Percentiles rank a stretch among this genome's conserved stretches.
phyloP scores from a whole-genome alignment of 2,888 invertebrate genomes.

The Timema podura region DNA sequence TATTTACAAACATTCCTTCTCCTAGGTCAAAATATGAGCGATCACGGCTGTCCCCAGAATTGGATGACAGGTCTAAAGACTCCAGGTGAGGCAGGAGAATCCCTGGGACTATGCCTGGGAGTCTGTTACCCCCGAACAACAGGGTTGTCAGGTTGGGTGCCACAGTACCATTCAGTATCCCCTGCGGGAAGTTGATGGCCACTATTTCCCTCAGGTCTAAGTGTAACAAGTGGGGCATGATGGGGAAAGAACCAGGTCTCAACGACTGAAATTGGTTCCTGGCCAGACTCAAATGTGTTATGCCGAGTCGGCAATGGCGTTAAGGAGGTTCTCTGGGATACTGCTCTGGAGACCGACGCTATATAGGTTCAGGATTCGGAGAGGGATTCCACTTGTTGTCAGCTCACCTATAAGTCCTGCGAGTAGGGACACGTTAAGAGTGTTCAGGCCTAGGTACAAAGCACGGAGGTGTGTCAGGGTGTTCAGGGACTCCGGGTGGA shows the following conservation, averaged over 20 bases:
- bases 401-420: slow-evolving; percentile 46
- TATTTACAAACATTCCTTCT: slow-evolving; percentile 49
- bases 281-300: slow-evolving; percentile 49
- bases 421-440: slow-evolving; percentile 47
- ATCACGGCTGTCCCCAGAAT: slow-evolving; percentile 46
- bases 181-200: slow-evolving; percentile 47
- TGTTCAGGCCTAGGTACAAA: slow-evolving; percentile 53
- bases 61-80: slow-evolving; percentile 51
- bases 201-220: slow-evolving; percentile 55
- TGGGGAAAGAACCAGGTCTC: slow-evolving; percentile 50
- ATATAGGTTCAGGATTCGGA: slow-evolving; percentile 50
- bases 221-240: slow-evolving; percentile 52
- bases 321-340: slow-evolving; percentile 48
- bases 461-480: slow-evolving; percentile 47
- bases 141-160: slow-evolving; percentile 53
- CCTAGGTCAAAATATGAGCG: slow-evolving; percentile 52
- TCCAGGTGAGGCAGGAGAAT: slow-evolving; percentile 49
- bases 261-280: slow-evolving; percentile 56
- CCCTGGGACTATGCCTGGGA: slow-evolving; percentile 51
- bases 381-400: slow-evolving; percentile 44
- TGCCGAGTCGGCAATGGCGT: slow-evolving; percentile 50
- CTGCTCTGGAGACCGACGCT: slow-evolving; percentile 52
- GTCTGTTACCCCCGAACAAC: slow-evolving; percentile 51
- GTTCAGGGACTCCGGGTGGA: slow-evolving; percentile 51
- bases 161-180: slow-evolving; percentile 48